Base-by-base conservation (phyloP, 2,113 vertebrate species). In the Ptyas mucosa region DNA sequence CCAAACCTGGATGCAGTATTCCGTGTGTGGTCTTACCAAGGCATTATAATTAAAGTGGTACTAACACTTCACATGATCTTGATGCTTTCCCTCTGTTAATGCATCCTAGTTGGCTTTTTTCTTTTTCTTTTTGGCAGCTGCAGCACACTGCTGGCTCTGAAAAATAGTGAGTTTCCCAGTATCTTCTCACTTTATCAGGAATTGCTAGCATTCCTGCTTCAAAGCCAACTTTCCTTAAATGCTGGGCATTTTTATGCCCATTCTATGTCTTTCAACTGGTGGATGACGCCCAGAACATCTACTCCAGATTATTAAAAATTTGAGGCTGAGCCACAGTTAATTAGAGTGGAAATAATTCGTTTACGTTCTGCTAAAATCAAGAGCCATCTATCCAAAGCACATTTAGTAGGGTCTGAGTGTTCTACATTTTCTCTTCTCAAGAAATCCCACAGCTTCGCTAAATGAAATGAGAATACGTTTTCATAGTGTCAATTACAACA, bases 401-500 rank as follows among this genome's bases (percentile, higher is more conserved):
- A 58, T 58, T 34, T n/a, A 51, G 51, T 85, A 43, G n/a, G 46
- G 14, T 69, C 39, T 88, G 23, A 10, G 61, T 23, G 7, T 34
- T 3, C 88, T 49, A 20, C 46, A 46, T 1, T 21, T 52, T 24
- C 53, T 15, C 51, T 8, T 88, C 26, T 52, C 85, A 58, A 90
- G 34, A 6, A 75, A 39, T 87, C 52, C 11, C 57, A 34, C 7
- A 20, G 87, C 9, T 26, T 18, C 86, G 7, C 89, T 86, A 91
- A 61, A 64, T 39, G n/a, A n/a, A 86, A 24, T 21, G 29, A 85
- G 85, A 85, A 89, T 64, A 49, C 12, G 49, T 52, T 85, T 89
- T 93, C 87, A 85, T 89, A 93, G 46, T 29, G 69, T 46, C 87
- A 89, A 6, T 93, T 86, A 91, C 23, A 46, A 85, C 49, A 46